These are phyloP conservation scores for Centropyge bicolor DNA, from an alignment of 2,797 vertebrate species.

Conservation along the genomic window DNA sequence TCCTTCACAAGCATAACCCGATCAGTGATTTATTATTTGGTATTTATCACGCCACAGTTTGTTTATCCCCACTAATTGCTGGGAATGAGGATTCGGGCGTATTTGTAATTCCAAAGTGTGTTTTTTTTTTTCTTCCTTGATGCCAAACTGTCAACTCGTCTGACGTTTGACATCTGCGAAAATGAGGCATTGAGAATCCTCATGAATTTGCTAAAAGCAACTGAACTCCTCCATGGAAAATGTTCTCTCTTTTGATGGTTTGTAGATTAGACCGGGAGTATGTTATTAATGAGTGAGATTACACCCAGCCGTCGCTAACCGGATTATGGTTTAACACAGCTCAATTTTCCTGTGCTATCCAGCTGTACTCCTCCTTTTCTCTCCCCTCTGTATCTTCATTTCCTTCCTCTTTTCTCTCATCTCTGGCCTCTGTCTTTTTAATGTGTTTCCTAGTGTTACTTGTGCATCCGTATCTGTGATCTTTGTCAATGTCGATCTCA, in stretches of 20 bases:
- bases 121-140: slow-evolving; percentile 2
- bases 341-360: slow-evolving; percentile 60
- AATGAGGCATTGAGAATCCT: slow-evolving; percentile 66
- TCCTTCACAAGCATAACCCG: slow-evolving; percentile 14
- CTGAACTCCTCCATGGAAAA: slow-evolving; percentile 61
- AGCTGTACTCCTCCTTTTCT: slow-evolving; percentile 37
- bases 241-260: slow-evolving; percentile 65
- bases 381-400: slow-evolving; percentile 29
- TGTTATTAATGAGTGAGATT: slow-evolving; percentile 81
- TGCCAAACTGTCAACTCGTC: slow-evolving; percentile 63
- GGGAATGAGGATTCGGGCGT: slow-evolving; percentile 40
- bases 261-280: slow-evolving; percentile 71
- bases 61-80: slow-evolving; percentile 67
- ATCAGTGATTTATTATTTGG: slow-evolving; percentile 32
- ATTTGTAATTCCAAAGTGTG: slow-evolving; percentile 50
- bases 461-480: slow-evolving; percentile 3
- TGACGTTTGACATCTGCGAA: slow-evolving; percentile 63
- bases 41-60: slow-evolving; percentile 54
- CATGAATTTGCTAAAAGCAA: slow-evolving; percentile 55
- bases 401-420: slow-evolving; percentile 32
- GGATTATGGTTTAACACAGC: slow-evolving; percentile 78
- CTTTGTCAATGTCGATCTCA: slow-evolving; percentile 25
- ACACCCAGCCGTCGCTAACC: slow-evolving; percentile 76
- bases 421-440: slow-evolving; percentile 30
- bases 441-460: slow-evolving; percentile 11